phyloP scores from a whole-genome alignment of 2,797 vertebrate species.

The Fundulus diaphanus region DNA sequence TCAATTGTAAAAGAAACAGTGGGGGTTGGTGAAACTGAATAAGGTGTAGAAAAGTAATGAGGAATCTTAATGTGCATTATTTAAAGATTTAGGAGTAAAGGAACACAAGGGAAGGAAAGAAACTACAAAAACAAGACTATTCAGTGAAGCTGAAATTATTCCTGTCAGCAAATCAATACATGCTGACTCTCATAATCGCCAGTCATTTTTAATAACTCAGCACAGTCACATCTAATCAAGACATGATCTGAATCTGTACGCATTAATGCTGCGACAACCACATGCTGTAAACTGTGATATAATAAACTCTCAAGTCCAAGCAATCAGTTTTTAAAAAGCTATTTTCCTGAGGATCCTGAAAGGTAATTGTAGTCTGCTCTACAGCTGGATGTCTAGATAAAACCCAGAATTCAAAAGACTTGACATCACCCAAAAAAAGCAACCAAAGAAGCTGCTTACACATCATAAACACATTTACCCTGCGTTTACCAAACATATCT shows the following conservation, averaged over 20 bases:
- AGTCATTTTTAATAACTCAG: conserved; percentile 12
- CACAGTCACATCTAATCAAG: conserved; percentile 8
- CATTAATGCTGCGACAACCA: conserved; percentile 15
- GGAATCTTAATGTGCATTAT: conserved; percentile 11
- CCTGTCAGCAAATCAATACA: conserved; percentile 37
- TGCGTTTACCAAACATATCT: background rate
- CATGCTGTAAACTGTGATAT: conserved; percentile 7
- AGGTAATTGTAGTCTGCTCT: background rate
- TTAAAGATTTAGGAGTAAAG: conserved; percentile 8
- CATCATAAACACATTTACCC: background rate
- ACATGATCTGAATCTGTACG: background rate
- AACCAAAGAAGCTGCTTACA: background rate
- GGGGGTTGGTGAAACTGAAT: conserved; percentile 12
- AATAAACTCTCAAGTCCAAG: background rate
- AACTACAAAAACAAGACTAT: background rate
- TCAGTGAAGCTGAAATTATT: conserved; percentile 2
- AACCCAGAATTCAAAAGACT: background rate
- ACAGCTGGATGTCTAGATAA: background rate
- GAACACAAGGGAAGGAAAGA: background rate
- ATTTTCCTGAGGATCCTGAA: background rate
- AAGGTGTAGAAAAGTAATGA: conserved; percentile 8
- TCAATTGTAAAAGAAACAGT: conserved; percentile 13
- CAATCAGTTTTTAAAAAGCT: background rate
- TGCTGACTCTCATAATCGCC: conserved; percentile 20
- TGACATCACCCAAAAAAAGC: background rate